A percentile compares a stretch with the other conserved stretches of the same genome.
Conservation (phyloP, 2,888 invertebrate genomes). For the Azorinus chamasolen region DNA sequence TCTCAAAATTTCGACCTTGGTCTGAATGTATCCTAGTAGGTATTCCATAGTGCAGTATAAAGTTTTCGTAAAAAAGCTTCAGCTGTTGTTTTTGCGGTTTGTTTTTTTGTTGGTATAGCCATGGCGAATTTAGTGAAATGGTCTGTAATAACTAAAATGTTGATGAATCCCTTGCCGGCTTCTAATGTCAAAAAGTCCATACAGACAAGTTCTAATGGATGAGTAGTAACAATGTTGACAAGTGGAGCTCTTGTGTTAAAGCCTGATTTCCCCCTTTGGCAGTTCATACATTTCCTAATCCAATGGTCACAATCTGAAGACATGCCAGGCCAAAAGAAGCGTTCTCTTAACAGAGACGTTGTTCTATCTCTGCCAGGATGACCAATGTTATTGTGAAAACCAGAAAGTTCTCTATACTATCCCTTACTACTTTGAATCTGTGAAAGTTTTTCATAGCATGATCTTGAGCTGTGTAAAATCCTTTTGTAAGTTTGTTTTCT, state of each 20-base stretch:
- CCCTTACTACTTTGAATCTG: too few relatives aligned
- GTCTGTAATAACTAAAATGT: conserved; percentile 28
- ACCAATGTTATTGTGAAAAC: conserved; percentile 32
- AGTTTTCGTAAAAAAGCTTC: conserved; percentile 25
- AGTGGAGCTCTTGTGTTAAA: conserved; percentile 12
- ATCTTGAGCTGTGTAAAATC: not conserved
- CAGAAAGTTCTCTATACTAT: too few relatives aligned
- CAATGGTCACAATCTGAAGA: conserved; percentile 14
- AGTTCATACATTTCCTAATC: conserved; percentile 18
- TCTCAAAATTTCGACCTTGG: conserved; percentile 34
- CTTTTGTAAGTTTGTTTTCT: too few relatives aligned
- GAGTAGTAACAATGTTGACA: conserved; percentile 22
- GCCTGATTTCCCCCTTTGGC: conserved; percentile 25
- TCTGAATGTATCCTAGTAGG: conserved; percentile 21
- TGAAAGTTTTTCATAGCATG: conserved; percentile 4
- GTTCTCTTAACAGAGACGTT: conserved; percentile 4
- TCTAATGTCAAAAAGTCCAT: conserved; percentile 40
- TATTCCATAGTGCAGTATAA: conserved; percentile 26
- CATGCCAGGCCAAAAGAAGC: conserved; percentile 39
- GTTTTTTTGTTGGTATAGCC: conserved; percentile 27
- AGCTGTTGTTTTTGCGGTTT: conserved; percentile 38
- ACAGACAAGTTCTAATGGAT: conserved; percentile 39
- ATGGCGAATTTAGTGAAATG: conserved; percentile 35
- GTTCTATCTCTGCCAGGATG: conserved; percentile 40
- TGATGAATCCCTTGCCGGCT: conserved; percentile 19